A percentile compares a stretch with the other conserved stretches of the same genome.
Conservation (phyloP, 2,113 vertebrate genomes). For the Platichthys flesus region DNA sequence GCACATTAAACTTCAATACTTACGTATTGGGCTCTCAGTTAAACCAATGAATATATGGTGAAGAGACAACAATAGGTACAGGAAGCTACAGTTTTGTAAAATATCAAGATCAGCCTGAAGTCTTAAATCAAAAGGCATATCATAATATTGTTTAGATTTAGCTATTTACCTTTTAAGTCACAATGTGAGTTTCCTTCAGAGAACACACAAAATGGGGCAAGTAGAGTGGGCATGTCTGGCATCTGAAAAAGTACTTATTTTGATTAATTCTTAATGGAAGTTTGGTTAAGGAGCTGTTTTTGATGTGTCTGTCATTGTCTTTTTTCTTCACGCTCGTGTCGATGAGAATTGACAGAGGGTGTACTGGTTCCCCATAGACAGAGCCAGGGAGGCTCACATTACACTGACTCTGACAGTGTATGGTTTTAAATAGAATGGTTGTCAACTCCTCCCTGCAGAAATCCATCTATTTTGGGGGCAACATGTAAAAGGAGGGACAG, state of each 20-base stretch:
- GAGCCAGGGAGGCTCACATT: constrained; percentile 80
- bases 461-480: constrained; percentile 79
- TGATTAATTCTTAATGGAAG: constrained; percentile 1
- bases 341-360: constrained; percentile 54
- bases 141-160: not conserved
- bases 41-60: too few species aligned
- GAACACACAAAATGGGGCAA: not conserved
- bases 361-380: constrained; percentile 44
- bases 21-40: too few species aligned
- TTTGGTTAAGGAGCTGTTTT: constrained; percentile 16
- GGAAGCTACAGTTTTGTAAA: not conserved
- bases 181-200: not conserved
- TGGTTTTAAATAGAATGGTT: constrained; percentile 83
- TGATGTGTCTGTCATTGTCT: constrained; percentile 30
- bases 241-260: not conserved
- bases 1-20: not conserved
- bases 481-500: constrained; percentile 41
- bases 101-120: not conserved
- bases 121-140: not conserved
- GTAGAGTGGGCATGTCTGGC: not conserved
- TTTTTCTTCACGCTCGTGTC: constrained; percentile 37
- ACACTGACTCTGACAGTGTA: constrained; percentile 82
- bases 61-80: too few species aligned
- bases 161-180: not conserved
- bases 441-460: constrained; percentile 75